phyloP scores from a whole-genome alignment of 2,797 vertebrate species.

The Sebastes goodei region DNA sequence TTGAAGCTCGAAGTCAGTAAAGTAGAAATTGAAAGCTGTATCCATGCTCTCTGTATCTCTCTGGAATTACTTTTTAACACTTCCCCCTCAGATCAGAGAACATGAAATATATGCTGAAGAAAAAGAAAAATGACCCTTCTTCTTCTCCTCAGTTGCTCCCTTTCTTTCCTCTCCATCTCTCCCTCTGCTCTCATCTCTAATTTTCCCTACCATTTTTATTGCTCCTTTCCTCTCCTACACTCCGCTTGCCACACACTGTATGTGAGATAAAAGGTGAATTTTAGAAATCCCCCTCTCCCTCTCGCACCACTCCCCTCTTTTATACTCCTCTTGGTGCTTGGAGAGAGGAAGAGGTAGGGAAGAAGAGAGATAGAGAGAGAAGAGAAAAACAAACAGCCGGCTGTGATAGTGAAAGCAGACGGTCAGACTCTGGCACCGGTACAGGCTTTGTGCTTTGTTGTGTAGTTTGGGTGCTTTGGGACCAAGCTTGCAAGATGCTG shows the following conservation, averaged over 20 bases:
- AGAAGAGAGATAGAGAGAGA: constrained; percentile 24
- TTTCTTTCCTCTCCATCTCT: constrained; percentile 31
- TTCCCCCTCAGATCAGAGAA: constrained; percentile 78
- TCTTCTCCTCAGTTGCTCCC: constrained; percentile 25
- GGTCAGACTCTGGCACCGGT: constrained; percentile 42
- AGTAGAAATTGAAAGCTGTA: constrained; percentile 39
- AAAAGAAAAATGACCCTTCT: constrained; percentile 36
- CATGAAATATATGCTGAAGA: constrained; percentile 50
- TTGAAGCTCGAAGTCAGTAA: constrained; percentile 36
- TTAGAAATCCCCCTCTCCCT: constrained; percentile 27
- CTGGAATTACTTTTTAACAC: constrained; percentile 83
- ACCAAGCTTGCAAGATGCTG: constrained; percentile 43
- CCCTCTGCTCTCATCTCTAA: constrained; percentile 49
- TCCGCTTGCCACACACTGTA: constrained; percentile 33
- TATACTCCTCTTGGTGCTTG: constrained; percentile 37
- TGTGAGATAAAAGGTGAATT: constrained; percentile 66
- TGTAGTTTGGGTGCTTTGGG: constrained; percentile 53
- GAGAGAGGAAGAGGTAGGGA: constrained; percentile 22
- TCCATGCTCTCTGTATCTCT: constrained; percentile 54
- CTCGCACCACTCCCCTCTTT: constrained; percentile 35
- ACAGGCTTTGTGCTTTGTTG: constrained; percentile 58
- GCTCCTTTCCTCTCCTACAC: constrained; percentile 25
- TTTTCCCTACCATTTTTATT: constrained; percentile 40
- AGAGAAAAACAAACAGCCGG: constrained; percentile 46
- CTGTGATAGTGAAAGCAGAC: constrained; percentile 63